Evolutionary conservation across 2,888 invertebrate genomes (phyloP), one percentile per base, ranked within the genome.

Genomic region (Tricholauxania praeusta): DNA sequence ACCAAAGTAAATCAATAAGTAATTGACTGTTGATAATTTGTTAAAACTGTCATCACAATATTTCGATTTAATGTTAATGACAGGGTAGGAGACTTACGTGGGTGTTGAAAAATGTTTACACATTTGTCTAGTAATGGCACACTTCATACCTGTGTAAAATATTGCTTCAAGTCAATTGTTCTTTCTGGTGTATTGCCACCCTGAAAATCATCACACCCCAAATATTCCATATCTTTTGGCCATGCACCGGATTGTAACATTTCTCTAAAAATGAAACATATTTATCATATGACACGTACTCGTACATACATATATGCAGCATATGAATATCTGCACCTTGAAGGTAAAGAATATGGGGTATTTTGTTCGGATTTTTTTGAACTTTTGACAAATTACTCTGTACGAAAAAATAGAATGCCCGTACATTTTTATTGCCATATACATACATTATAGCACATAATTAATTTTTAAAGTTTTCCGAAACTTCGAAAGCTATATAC

Each of bases 131-230:
- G 8, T 39, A 39, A 39, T 10, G 2, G 39, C 39, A 39, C 39
- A 39, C 7, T 10, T 75, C 79, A 78, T 86, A 92, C 93, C 89
- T 92, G 91, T 85, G 89, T 90, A 79, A 94, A 91, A 79, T 91
- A 91, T 78, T 91, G 89, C 85, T 90, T 90, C 67, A 95, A 89
- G 87, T 94, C 91, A 81, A 95, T 89, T 83, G 90, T 90, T 78
- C 94, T 90, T 78, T 89, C 90, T n/a, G 94, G 93, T 49, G 92
- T 92, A 87, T 92, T 93, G 80, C 92, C 91, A 53, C 93, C 94
- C 84, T 93, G 92, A 85, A 92, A 94, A 72, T 93, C 93, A 84
- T 95, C 93, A 84, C 95, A 96, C 55, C 91, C 91, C 77, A 93
- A 90, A 86, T 93, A 94, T 82, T 89, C 89, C 87, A 93, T 92